Base-by-base conservation (phyloP, 2,888 invertebrate species). In the Temnothorax rugatulus region DNA sequence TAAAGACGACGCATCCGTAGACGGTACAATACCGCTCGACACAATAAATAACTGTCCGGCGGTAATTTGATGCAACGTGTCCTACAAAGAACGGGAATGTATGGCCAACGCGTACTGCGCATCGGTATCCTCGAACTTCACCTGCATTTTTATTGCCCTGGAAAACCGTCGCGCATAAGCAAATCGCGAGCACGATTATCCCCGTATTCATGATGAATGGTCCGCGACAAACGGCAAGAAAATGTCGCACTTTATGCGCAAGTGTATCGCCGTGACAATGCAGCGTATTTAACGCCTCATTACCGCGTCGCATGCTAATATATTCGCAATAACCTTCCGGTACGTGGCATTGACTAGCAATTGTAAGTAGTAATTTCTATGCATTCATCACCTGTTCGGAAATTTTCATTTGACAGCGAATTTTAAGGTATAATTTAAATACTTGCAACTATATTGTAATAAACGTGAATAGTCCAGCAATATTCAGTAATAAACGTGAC, bases 271-370 rank as follows among this genome's bases (percentile, higher is more conserved):
- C 21, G 47, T 59, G 66, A 81, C 71, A 71, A 81, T 47, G 79
- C 71, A 38, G 25, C 38, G 77, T 81, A 61, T 81, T 81, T 81
- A 81, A 81, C 59, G 59, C 79, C 59, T 81, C 79, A 81, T 81
- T 81, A 79, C n/a, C 79, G 41, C 69, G 34, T 18, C 47, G 76
- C 21, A 47, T 57, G 54, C 79, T 61, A 77, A 77, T 77, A 44
- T 41, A 77, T 77, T 77, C 66, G 66, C 57, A 68, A 54, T 44
- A 54, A 68, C 29, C 77, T 77, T 50, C 44, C 68, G 63, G 57
- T 47, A 64, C 38, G 47, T 52, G 64, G 44, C 64, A 63, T 64
- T 74, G 52, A 82, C 82, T 64, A 38, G 7, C 25, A 73, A 59
- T 50, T 61, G 44, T 1, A 64, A 76, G 9, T 50, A 44, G 21